Evolutionary conservation across 2,888 invertebrate genomes (phyloP), one percentile per base, ranked within the genome.

Genomic region (Idaea aversata): DNA sequence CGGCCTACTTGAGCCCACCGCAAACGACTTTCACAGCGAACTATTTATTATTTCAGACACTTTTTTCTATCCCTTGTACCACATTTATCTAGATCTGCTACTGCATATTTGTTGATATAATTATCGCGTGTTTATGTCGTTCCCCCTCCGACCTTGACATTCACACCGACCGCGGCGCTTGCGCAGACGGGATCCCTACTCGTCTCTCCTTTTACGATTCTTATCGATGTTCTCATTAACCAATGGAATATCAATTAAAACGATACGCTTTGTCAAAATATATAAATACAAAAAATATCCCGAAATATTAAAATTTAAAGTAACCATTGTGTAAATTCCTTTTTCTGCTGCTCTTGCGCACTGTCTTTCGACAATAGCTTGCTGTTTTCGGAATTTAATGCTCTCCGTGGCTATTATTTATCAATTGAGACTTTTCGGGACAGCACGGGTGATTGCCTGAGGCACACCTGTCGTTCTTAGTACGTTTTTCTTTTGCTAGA

Each of bases 81-180:
- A 13, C 47, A 13, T 47, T 47, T 6, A 47, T 47, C 47, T 47
- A 47, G 47, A 47, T 47, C 47, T 47, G 47, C 47, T 47, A 47
- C 47, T 47, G 47, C 47, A 47, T 47, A 47, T 47, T 47, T 47
- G 47, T 47, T 47, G 47, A 47, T 47, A 47, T 47, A 47, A 47
- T 47, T 47, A 47, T 13, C 47, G 47, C 47, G 13, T 47, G 47
- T 47, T 47, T 47, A 47, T 47, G 47, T 47, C 47, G 13, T 47
- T 47, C 7, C 47, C 47, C 47, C 47, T 13, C 47, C 47, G 47
- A 47, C 47, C 47, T 47, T 47, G 47, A 47, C 47, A 47, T 47
- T 47, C 47, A 47, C 47, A 47, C 47, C 47, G 47, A 13, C 5
- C 13, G 36, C 36, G 36, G 36, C 36, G 36, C 36, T 36, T 36